phyloP scores from a whole-genome alignment of 2,888 invertebrate genomes.

The Erebia ligea region DNA sequence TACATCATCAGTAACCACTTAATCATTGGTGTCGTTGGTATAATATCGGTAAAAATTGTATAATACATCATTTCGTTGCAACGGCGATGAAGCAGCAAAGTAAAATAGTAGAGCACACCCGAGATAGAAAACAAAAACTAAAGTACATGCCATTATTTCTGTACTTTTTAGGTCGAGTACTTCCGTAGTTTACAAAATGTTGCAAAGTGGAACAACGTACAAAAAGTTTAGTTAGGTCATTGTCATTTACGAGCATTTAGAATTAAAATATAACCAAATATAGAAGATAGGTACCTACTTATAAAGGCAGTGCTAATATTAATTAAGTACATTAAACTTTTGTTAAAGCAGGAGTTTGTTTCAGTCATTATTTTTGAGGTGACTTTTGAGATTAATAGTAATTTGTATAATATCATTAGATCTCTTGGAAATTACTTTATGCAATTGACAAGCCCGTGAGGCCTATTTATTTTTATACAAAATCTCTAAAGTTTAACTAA shows the following conservation, averaged over 20 bases:
- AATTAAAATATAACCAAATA: neutral
- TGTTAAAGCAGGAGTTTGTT: no score
- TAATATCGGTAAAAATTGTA: no score
- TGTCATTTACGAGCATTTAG: neutral
- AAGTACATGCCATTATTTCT: slow-evolving; percentile 35
- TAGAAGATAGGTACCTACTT: neutral
- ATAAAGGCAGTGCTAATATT: neutral
- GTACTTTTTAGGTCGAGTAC: slow-evolving; percentile 37
- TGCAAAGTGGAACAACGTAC: slow-evolving; percentile 17
- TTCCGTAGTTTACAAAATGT: slow-evolving; percentile 31
- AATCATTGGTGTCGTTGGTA: no score
- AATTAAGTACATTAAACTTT: neutral
- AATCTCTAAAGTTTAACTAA: neutral
- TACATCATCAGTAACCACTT: no score
- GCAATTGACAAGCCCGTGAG: neutral
- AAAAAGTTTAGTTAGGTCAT: slow-evolving; percentile 10
- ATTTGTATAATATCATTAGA: no score
- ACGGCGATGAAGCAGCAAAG: neutral
- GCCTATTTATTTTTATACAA: neutral
- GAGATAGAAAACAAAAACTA: slow-evolving; percentile 33
- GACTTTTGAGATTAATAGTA: no score
- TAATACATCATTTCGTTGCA: no score
- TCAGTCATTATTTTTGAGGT: no score
- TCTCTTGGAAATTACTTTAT: no score
- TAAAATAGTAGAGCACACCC: slow-evolving; percentile 13